phyloP scores from a whole-genome alignment of 2,113 vertebrate species.

The Centropristis striata region DNA sequence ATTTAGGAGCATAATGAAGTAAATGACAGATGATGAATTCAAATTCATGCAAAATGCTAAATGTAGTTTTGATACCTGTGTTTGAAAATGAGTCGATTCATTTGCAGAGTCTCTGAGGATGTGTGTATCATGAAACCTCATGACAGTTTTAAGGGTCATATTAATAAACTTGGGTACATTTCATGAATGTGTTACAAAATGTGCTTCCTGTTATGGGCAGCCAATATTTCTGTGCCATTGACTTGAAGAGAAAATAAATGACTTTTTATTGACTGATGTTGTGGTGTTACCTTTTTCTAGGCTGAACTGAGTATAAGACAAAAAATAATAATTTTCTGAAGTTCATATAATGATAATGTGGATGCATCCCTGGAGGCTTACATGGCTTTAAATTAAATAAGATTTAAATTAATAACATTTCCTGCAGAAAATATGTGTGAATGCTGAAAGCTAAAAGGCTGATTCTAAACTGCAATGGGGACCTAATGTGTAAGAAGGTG shows the following conservation, averaged over 20 bases:
- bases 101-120: background rate
- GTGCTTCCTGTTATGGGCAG: background rate
- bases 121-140: background rate
- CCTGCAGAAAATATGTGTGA: background rate
- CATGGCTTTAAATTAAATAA: background rate
- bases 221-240: background rate
- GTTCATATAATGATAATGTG: too few relatives aligned
- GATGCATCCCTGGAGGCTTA: too few relatives aligned
- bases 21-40: background rate
- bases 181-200: conserved; percentile 40
- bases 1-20: background rate
- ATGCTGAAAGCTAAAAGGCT: too few relatives aligned
- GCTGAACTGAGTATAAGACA: background rate
- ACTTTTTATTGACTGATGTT: background rate
- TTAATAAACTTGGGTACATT: background rate
- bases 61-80: background rate
- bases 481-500: too few relatives aligned
- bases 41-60: background rate
- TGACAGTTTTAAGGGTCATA: background rate
- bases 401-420: too few relatives aligned
- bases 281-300: background rate
- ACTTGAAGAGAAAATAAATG: conserved; percentile 45
- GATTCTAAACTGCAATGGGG: too few relatives aligned
- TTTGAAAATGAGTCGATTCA: background rate
- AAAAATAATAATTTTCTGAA: background rate